Evolutionary conservation across 2,797 vertebrate species (phyloP), one percentile per base, ranked within the genome.

Genomic region (Lepilemur septentrionalis): DNA sequence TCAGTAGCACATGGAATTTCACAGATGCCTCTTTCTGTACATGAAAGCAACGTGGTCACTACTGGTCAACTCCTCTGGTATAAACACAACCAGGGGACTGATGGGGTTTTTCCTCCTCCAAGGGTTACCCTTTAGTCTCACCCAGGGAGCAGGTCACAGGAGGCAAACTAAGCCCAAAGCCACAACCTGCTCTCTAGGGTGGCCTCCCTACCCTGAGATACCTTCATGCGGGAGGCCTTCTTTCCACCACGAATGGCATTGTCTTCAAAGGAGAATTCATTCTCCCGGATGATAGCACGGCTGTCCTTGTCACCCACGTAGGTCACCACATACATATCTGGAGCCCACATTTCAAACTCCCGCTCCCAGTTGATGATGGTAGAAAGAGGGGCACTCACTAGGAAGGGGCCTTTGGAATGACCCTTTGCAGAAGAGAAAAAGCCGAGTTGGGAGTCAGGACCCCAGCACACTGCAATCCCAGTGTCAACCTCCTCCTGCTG

Each of bases 361-460:
- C 99, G 98, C 95, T 99, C 99, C 99, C 99, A 99, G 98, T 99
- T 99, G 98, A 99, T 99, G 98, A 99, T 99, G 95, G 99, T 99
- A 96, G 99, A 99, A 91, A 99, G 98, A 0, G 99, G 99, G 25
- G 99, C 99, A 14, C 99, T 99, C 97, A 99, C 99, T 97, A 99
- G 98, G 98, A 99, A 99, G 10, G 99, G 99, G 86, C 99, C 99
- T 98, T 99, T 99, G 35, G 99, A 99, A 97, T 99, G 99, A 98
- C 99, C 99, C 99, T 99, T 93, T 0, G 50, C 96, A 55, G 0
- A 96, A 92, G 20, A 89, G 28, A 23, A 80, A 91, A 43, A 55
- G 10, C 15, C 43, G 17, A 84, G 3, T 95, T 55, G 94, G 41
- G 28, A 90, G 50, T 14, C 22, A 85, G 43, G 43, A 80, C 32